A percentile compares a stretch with the other conserved stretches of the same genome.
These are phyloP conservation scores for Leucoma salicis DNA, from an alignment of 2,888 invertebrate genomes.

Conservation along the genomic window DNA sequence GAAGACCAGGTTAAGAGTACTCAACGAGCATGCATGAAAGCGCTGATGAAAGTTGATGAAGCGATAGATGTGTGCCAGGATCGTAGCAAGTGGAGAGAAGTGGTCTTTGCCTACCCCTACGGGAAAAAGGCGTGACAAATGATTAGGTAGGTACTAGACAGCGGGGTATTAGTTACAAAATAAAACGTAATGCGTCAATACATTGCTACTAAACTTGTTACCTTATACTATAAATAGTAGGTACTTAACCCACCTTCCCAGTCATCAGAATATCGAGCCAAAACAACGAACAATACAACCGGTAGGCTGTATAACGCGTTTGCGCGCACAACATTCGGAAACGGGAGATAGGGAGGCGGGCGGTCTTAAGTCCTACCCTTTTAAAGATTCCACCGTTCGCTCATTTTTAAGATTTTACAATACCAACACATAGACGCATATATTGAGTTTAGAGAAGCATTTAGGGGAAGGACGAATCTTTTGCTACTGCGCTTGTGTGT, in stretches of 20 bases:
- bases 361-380: conserved; percentile 80
- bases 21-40: too few species aligned
- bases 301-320: conserved; percentile 74
- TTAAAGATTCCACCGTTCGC: conserved; percentile 80
- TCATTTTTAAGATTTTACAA: conserved; percentile 82
- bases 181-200: too few species aligned
- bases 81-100: too few species aligned
- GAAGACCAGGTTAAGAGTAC: too few species aligned
- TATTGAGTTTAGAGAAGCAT: conserved; percentile 8
- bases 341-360: conserved; percentile 48
- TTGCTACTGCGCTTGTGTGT: conserved; percentile 34
- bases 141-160: too few species aligned
- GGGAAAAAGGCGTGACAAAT: too few species aligned
- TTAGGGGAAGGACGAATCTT: conserved; percentile 9
- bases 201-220: too few species aligned
- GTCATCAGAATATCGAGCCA: conserved; percentile 72
- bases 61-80: too few species aligned
- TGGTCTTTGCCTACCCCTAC: too few species aligned
- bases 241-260: conserved; percentile 70
- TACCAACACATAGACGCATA: conserved; percentile 70
- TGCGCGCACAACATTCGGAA: conserved; percentile 59
- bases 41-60: too few species aligned
- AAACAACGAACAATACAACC: conserved; percentile 75
- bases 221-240: conserved; percentile 61
- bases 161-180: too few species aligned